Base-by-base conservation (phyloP, 2,797 vertebrate species). In the Melanotaenia parkinsoni region DNA sequence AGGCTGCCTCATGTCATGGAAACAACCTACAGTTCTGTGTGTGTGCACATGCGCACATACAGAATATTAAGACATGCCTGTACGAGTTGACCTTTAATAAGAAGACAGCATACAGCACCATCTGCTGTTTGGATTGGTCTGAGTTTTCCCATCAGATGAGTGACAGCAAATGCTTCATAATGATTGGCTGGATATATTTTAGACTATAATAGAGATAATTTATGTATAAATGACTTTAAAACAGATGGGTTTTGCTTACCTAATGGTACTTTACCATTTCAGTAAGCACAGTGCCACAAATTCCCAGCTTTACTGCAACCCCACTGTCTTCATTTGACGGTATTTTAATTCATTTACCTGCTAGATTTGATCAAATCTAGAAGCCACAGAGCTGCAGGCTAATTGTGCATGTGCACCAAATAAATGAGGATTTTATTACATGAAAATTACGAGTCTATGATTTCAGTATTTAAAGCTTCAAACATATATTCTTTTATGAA, bases 1-100 rank as follows among this genome's bases (percentile, higher is more conserved):
- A 68, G 69, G 56, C 73, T 74, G 65, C 77, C 76, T 82, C 81
- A 78, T 87, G 88, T 82, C 82, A 87, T 84, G 89, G 88, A 90
- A 90, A 90, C 81, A 77, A 72, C 58, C 69, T 77, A 67, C 70
- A 79, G 73, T 32, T 53, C 4, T 37, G 38, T 60, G 67, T 16
- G 45, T 20, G 30, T 37, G 69, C 51, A 8, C 28, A 40, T 45
- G 57, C 26, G 24, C 63, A 62, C 26, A 68, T 20, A 40, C 62
- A 59, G 24, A 64, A 35, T 66, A 70, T 68, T 33, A 54, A 67
- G 60, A 43, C 64, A 54, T 74, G 80, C 28, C 53, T 4, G 16
- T 62, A 77, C 59, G 66, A 68, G 60, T 63, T 63, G 40, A 70
- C 47, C 30, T 70, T 40, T 45, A 62, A 14, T n/a, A 11, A 50